Conservation (phyloP, 2,113 vertebrate species). For the Malurus melanocephalus region DNA sequence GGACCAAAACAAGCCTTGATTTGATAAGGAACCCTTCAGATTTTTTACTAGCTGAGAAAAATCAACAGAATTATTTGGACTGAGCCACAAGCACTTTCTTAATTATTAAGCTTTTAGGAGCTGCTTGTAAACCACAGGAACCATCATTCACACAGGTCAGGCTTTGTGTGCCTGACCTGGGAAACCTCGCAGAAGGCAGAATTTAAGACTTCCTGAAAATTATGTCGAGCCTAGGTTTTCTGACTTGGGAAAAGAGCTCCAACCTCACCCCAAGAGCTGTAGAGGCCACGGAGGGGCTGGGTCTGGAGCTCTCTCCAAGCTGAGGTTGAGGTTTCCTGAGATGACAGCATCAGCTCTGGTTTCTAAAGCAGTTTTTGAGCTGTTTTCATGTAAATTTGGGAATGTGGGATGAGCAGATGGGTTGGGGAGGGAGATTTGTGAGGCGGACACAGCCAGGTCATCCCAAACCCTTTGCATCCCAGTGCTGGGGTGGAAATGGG, state of each 20-base stretch:
- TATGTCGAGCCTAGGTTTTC: not conserved
- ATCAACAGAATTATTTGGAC: slow-evolving; percentile 12
- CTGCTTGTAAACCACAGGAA: slow-evolving; percentile 2
- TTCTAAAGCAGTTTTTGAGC: not conserved
- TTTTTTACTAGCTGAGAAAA: slow-evolving; percentile 41
- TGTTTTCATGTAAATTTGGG: rapidly evolving
- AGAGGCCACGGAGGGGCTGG: not conserved
- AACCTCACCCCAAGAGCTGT: not conserved
- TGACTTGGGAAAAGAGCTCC: not conserved
- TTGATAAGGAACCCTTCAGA: slow-evolving; percentile 32
- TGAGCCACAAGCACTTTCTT: slow-evolving; percentile 43
- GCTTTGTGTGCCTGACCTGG: not conserved
- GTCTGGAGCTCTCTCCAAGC: rapidly evolving
- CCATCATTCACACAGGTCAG: not conserved
- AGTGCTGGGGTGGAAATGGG: not conserved
- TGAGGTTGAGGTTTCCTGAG: rapidly evolving
- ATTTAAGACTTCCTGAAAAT: slow-evolving; percentile 27
- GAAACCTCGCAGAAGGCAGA: not conserved
- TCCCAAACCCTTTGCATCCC: rapidly evolving
- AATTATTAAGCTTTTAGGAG: slow-evolving; percentile 37
- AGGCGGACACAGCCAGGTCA: not conserved
- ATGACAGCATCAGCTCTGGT: not conserved
- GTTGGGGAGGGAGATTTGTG: not conserved
- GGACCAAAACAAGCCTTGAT: not conserved
- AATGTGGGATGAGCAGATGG: not conserved